A percentile compares a stretch with the other conserved stretches of the same genome.
These are phyloP conservation scores for Bombus breviceps DNA, from an alignment of 1,140 invertebrate species.

Conservation along the genomic window DNA sequence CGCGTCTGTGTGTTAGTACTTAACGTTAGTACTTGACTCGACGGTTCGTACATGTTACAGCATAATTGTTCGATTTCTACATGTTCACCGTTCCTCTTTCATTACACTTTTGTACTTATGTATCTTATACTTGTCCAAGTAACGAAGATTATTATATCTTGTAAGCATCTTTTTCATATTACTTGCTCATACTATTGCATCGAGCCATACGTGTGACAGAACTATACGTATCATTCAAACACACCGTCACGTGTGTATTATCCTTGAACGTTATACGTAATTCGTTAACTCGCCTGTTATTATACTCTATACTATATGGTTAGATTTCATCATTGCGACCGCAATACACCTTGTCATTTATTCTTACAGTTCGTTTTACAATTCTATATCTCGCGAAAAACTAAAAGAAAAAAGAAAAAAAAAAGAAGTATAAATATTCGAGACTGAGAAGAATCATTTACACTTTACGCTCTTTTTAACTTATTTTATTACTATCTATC, in stretches of 20 bases:
- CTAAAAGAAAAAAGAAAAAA: no score
- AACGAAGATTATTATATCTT: background rate
- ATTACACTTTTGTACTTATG: background rate
- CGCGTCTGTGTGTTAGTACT: no score
- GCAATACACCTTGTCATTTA: background rate
- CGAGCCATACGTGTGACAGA: background rate
- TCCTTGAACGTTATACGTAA: background rate
- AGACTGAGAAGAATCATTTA: no score
- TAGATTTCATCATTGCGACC: background rate
- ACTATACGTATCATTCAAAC: background rate
- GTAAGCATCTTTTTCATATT: background rate
- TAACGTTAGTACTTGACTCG: no score
- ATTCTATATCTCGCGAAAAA: background rate
- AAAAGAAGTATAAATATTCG: background rate
- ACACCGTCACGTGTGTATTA: background rate
- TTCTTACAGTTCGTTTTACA: background rate
- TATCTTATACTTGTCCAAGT: background rate
- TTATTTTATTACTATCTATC: no score
- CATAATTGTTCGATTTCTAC: background rate
- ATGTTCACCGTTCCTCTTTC: background rate
- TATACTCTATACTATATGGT: background rate
- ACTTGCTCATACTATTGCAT: background rate
- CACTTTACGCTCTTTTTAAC: no score
- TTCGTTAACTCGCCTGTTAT: background rate
- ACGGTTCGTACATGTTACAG: background rate